Evolutionary conservation across 2,888 invertebrate species (phyloP).

Genomic region (Fabriciana adippe): DNA sequence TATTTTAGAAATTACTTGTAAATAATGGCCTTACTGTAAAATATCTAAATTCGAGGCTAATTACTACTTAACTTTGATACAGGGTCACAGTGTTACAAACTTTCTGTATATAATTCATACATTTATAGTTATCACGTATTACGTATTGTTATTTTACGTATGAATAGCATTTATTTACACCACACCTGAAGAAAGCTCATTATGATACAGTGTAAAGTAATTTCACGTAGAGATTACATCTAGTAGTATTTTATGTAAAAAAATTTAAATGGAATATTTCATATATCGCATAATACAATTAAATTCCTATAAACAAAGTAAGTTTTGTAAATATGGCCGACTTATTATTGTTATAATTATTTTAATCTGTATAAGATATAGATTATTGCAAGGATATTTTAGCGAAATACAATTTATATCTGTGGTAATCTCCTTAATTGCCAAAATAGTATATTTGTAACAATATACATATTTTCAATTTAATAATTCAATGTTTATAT

Average conservation of each 20-base stretch:
- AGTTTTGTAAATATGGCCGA: constrained; percentile 33
- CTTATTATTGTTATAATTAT: constrained; percentile 26
- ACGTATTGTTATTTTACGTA: constrained; percentile 38
- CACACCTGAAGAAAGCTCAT: constrained; percentile 82
- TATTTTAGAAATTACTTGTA: constrained; percentile 55
- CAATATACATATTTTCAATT: constrained; percentile 32
- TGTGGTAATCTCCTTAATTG: constrained; percentile 82
- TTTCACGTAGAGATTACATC: constrained; percentile 36
- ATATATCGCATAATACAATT: constrained; percentile 51
- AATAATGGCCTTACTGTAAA: constrained; percentile 62
- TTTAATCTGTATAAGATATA: constrained; percentile 34
- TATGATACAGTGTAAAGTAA: constrained; percentile 43
- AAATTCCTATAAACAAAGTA: constrained; percentile 31
- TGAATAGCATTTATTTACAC: constrained; percentile 70
- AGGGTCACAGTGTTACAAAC: constrained; percentile 72
- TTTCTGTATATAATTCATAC: constrained; percentile 60
- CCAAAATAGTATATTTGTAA: constrained; percentile 70
- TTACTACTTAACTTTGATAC: constrained; percentile 56
- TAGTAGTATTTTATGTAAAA: constrained; percentile 38
- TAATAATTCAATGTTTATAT: constrained; percentile 21
- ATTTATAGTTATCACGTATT: constrained; percentile 57
- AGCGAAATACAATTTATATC: constrained; percentile 54
- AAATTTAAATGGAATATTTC: constrained; percentile 37
- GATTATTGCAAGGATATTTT: constrained; percentile 36
- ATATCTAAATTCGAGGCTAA: constrained; percentile 69